phyloP scores from a whole-genome alignment of 2,113 vertebrate genomes.

The Misgurnus mizolepis region DNA sequence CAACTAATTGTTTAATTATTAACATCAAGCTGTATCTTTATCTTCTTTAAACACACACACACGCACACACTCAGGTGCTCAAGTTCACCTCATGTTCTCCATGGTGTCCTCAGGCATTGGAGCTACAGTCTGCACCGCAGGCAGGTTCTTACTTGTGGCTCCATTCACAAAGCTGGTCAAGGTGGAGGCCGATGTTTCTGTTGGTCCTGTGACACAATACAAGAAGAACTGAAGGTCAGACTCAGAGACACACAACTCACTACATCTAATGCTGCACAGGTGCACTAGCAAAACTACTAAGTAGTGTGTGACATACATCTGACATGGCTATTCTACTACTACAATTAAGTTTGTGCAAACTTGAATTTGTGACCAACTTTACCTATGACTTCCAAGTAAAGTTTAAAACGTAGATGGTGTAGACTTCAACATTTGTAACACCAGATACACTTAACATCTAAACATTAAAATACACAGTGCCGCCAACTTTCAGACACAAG shows the following conservation, averaged over 20 bases:
- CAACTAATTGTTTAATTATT: too few species aligned
- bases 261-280: not conserved
- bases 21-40: too few species aligned
- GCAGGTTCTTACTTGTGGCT: constrained; percentile 97
- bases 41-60: not conserved
- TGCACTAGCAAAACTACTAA: not conserved
- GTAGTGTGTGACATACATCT: too few species aligned
- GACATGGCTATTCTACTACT: too few species aligned
- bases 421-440: too few species aligned
- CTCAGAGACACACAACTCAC: not conserved
- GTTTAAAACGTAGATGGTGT: too few species aligned
- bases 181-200: constrained; percentile 87
- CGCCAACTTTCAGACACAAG: constrained; percentile 17
- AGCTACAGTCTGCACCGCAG: constrained; percentile 97
- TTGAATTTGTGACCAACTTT: too few species aligned
- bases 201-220: constrained; percentile 77
- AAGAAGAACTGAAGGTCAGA: constrained; percentile 30
- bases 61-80: not conserved
- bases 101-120: constrained; percentile 97
- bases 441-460: too few species aligned
- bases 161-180: constrained; percentile 98
- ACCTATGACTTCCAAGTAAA: too few species aligned
- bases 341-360: too few species aligned
- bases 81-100: constrained; percentile 88
- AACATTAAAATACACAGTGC: constrained; percentile 7